Conservation (phyloP, 2,888 invertebrate species). For the Aphidius colemani region DNA sequence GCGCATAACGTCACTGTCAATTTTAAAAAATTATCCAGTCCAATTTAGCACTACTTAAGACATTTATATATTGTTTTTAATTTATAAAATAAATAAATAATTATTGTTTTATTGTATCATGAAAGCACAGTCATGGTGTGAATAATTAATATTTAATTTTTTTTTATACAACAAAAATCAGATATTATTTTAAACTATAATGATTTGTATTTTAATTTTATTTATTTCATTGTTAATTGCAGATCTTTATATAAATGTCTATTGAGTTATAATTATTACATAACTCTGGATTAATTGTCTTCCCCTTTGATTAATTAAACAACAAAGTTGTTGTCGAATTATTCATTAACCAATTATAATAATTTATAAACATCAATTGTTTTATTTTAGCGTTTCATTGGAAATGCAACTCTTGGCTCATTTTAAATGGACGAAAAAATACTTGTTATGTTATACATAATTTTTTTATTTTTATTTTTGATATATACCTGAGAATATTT, state of each 20-base stretch:
- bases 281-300: constrained; percentile 6
- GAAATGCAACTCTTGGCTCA: constrained; percentile 52
- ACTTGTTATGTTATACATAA: not conserved
- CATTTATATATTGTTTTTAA: no score
- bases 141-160: constrained; percentile 30
- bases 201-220: no score
- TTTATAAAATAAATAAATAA: no score
- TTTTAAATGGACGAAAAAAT: not conserved
- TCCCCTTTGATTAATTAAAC: constrained; percentile 8
- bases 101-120: constrained; percentile 3
- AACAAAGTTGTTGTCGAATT: constrained; percentile 41
- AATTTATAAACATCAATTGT: constrained; percentile 38
- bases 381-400: constrained; percentile 48
- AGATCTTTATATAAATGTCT: no score
- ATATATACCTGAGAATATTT: constrained; percentile 19
- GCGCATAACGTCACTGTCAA: constrained; percentile 53
- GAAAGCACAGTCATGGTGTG: constrained; percentile 9
- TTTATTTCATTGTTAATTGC: no score
- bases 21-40: constrained; percentile 43
- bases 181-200: no score
- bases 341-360: constrained; percentile 40
- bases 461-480: constrained; percentile 6
- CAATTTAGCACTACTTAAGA: not conserved
- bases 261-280: no score
- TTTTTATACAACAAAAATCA: constrained; percentile 16